Percentiles rank a stretch among this genome's conserved stretches.
Conservation (phyloP, 2,113 vertebrate species). For the Burhinus oedicnemus region DNA sequence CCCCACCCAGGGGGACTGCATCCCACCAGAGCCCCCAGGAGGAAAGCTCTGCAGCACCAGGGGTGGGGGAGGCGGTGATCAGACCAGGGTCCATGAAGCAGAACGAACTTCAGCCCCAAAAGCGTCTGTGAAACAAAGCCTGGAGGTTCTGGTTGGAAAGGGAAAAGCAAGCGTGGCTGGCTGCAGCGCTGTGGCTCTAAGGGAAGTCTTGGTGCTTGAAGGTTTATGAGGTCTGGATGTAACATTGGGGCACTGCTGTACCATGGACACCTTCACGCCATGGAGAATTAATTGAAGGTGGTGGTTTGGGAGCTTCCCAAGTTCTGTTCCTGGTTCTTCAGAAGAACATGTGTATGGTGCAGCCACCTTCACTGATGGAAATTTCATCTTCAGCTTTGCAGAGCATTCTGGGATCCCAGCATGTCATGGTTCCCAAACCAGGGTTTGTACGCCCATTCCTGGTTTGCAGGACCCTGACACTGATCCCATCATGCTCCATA, state of each 20-base stretch:
- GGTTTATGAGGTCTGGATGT: not conserved
- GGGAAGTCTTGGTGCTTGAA: not conserved
- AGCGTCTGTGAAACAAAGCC: not conserved
- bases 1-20: not conserved
- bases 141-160: not conserved
- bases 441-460: not conserved
- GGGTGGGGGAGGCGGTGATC: not conserved
- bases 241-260: not conserved
- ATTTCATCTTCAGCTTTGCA: not conserved
- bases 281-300: not conserved
- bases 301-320: not conserved
- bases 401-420: not conserved
- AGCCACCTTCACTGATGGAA: not conserved
- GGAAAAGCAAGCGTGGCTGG: fast-evolving
- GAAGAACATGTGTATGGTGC: fast-evolving
- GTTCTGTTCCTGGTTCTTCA: not conserved
- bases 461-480: not conserved
- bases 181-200: not conserved
- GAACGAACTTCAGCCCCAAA: not conserved
- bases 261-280: not conserved
- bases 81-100: not conserved
- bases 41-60: not conserved
- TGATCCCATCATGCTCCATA: not conserved
- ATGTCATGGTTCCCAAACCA: not conserved
- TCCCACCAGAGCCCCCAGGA: not conserved